Conservation (phyloP, 2,888 invertebrate species). For the Eueremaeus valkanovi region DNA sequence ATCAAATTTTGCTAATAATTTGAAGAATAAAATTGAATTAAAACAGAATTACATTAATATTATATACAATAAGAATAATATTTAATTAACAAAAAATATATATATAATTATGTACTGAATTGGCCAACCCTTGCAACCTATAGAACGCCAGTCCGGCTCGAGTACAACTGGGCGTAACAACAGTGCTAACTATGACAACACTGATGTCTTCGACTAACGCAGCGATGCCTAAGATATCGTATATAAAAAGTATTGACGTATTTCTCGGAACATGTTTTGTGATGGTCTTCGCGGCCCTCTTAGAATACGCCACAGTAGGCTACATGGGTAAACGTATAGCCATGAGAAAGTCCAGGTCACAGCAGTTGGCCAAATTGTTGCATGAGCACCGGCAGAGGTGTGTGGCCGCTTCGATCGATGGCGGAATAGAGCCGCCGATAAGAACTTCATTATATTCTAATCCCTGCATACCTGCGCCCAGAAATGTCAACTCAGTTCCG, state of each 20-base stretch:
- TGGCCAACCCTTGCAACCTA: background rate
- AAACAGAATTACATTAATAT: no score
- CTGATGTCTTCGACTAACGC: slow-evolving; percentile 95
- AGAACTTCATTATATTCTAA: slow-evolving; percentile 3
- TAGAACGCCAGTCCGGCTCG: slow-evolving; percentile 84
- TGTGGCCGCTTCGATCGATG: slow-evolving; percentile 35
- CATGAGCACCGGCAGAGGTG: slow-evolving; percentile 46
- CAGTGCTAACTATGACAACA: slow-evolving; percentile 78
- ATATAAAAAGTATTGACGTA: slow-evolving; percentile 96
- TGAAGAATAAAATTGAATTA: no score
- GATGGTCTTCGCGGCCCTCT: slow-evolving; percentile 95
- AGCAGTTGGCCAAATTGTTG: slow-evolving; percentile 46
- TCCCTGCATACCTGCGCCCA: slow-evolving; percentile 12
- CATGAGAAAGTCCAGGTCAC: slow-evolving; percentile 66
- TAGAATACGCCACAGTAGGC: slow-evolving; percentile 96
- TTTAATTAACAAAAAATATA: no score
- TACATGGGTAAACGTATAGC: slow-evolving; percentile 97
- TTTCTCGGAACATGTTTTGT: slow-evolving; percentile 77
- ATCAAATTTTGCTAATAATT: no score
- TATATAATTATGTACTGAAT: background rate
- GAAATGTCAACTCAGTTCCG: background rate
- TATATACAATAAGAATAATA: no score
- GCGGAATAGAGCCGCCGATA: background rate
- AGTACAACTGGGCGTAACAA: slow-evolving; percentile 88
- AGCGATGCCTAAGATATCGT: slow-evolving; percentile 94